Percentiles rank a stretch among this genome's conserved stretches.
phyloP scores from a whole-genome alignment of 2,113 vertebrate species.

The Phaethon lepturus region DNA sequence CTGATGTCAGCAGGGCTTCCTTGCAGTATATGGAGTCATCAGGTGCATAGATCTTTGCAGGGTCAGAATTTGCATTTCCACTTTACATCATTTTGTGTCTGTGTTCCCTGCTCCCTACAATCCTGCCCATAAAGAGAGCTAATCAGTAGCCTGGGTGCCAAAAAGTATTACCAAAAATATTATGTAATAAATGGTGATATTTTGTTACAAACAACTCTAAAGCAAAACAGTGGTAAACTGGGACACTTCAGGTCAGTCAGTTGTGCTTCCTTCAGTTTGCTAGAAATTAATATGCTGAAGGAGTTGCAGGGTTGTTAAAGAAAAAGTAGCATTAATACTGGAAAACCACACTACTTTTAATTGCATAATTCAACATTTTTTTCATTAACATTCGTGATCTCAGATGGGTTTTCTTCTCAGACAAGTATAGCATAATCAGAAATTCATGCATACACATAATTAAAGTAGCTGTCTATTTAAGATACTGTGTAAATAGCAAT shows the following conservation, averaged over 20 bases:
- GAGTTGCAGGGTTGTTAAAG: neutral
- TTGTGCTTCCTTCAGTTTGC: neutral
- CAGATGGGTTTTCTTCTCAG: neutral
- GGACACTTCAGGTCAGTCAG: neutral
- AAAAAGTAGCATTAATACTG: neutral
- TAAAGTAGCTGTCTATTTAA: neutral
- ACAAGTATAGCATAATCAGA: neutral
- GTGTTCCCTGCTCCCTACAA: neutral
- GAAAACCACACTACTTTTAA: neutral
- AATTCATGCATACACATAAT: neutral
- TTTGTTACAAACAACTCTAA: neutral
- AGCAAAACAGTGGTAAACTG: neutral
- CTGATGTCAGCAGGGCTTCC: neutral
- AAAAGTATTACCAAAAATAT: neutral
- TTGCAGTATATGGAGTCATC: neutral
- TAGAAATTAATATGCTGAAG: neutral
- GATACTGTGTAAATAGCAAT: neutral
- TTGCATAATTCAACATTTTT: neutral
- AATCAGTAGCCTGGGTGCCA: neutral
- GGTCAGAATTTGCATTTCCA: neutral
- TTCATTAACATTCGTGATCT: neutral
- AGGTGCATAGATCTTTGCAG: neutral
- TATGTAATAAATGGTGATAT: neutral
- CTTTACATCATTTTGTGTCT: neutral
- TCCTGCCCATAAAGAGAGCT: neutral